Conservation (phyloP, 2,888 invertebrate species). For the Holacanthella duospinosa region DNA sequence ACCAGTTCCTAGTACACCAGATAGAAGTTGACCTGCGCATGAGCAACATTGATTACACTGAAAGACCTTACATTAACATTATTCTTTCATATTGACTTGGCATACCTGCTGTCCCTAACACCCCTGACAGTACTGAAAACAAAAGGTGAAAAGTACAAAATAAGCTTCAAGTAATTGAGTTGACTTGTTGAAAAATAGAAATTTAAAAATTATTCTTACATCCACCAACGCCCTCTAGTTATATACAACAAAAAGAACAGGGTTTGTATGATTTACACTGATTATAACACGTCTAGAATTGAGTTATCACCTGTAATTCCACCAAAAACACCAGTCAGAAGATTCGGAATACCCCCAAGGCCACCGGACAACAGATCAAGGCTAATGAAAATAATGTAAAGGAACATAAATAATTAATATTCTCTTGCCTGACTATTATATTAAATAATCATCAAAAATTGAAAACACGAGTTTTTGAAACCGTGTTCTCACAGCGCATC, state of each 20-base stretch:
- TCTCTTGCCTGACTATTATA: not conserved
- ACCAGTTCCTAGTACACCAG: not conserved
- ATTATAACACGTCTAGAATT: not conserved
- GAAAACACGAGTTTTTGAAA: no score
- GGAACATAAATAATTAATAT: not conserved
- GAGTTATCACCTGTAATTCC: not conserved
- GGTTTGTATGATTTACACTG: not conserved
- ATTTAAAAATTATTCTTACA: not conserved
- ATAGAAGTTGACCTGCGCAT: not conserved
- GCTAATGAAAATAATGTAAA: no score
- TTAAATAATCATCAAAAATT: not conserved
- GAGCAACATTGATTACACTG: no score
- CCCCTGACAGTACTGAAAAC: not conserved
- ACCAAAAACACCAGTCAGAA: not conserved
- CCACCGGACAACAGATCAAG: not conserved
- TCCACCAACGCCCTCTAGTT: conserved; percentile 1
- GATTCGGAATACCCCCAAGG: not conserved
- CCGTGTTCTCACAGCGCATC: no score
- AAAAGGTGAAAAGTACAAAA: not conserved
- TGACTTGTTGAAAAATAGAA: not conserved
- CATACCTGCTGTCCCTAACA: not conserved
- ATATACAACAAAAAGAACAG: not conserved
- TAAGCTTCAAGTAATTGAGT: not conserved
- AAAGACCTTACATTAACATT: no score
- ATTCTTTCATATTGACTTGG: not conserved